These are phyloP conservation scores for Azorinus chamasolen DNA, from an alignment of 2,888 invertebrate species.

Conservation along the genomic window DNA sequence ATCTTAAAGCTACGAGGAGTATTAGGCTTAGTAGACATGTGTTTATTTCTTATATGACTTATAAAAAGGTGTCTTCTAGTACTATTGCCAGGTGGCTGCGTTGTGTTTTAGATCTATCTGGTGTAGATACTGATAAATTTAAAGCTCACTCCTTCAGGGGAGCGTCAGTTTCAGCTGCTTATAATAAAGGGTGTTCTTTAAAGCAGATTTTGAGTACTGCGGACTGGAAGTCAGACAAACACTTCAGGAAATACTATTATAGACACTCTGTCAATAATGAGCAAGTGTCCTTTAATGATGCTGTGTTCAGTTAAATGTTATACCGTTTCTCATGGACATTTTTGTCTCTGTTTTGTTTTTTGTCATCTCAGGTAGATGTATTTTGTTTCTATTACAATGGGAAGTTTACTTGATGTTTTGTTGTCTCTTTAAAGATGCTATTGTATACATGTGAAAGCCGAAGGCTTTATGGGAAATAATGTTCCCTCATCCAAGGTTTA, in stretches of 20 bases:
- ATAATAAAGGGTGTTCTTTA: conserved; percentile 11
- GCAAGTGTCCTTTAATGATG: conserved; percentile 3
- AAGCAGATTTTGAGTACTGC: conserved; percentile 8
- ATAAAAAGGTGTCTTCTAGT: conserved; percentile 38
- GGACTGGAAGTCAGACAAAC: conserved; percentile 28
- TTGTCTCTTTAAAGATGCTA: too few species aligned
- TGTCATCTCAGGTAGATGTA: too few species aligned
- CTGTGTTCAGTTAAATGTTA: too few species aligned
- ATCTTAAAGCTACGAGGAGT: conserved; percentile 17
- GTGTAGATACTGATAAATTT: conserved; percentile 29
- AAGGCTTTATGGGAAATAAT: too few species aligned
- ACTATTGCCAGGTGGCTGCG: too few species aligned
- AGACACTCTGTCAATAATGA: not conserved
- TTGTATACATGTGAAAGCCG: too few species aligned
- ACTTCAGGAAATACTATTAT: conserved; percentile 14
- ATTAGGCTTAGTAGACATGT: conserved; percentile 7
- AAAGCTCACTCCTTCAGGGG: conserved; percentile 50
- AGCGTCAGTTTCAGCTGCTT: too few species aligned
- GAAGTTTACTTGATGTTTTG: too few species aligned
- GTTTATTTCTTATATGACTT: conserved; percentile 49
- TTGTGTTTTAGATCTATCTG: conserved; percentile 15
- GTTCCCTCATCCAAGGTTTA: too few species aligned
- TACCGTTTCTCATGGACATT: too few species aligned
- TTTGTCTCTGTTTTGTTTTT: too few species aligned
- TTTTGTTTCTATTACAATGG: too few species aligned